Evolutionary conservation across 2,113 vertebrate species (phyloP).

Genomic region (Clarias gariepinus): DNA sequence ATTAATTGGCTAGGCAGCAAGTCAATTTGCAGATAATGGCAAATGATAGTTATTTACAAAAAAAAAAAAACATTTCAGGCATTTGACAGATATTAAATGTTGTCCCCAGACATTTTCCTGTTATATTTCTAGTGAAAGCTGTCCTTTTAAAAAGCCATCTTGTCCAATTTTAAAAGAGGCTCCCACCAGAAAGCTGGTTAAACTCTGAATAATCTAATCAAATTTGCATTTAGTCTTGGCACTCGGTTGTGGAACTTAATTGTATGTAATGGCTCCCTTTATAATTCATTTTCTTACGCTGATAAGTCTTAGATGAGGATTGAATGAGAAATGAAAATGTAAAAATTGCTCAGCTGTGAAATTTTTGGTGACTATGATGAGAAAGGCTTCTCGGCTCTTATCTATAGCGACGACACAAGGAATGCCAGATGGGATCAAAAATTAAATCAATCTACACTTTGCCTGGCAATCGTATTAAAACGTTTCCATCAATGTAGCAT

Average conservation of each 20-base stretch:
- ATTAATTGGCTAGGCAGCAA: not conserved
- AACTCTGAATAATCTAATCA: conserved; percentile 21
- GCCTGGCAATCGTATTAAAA: not conserved
- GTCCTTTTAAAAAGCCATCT: not conserved
- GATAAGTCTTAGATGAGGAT: not conserved
- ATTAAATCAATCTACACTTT: conserved; percentile 7
- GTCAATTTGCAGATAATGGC: not conserved
- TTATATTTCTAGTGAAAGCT: not conserved
- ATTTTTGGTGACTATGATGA: conserved; percentile 3
- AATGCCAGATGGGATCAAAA: conserved; percentile 7
- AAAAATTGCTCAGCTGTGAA: not conserved
- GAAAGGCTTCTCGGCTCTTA: conserved; percentile 7
- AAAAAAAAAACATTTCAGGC: not conserved
- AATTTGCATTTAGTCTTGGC: conserved; percentile 22
- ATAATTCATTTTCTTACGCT: not conserved
- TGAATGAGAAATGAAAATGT: conserved; percentile 12
- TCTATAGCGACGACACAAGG: not conserved
- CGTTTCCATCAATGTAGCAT: not conserved
- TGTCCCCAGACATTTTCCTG: not conserved
- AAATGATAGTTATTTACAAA: not conserved
- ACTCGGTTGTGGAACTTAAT: not conserved
- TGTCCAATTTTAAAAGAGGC: conserved; percentile 3
- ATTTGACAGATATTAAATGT: not conserved
- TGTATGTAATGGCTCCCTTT: not conserved
- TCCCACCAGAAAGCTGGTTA: not conserved